Conservation (phyloP, 2,888 invertebrate genomes). For the Drosophila formosana region DNA sequence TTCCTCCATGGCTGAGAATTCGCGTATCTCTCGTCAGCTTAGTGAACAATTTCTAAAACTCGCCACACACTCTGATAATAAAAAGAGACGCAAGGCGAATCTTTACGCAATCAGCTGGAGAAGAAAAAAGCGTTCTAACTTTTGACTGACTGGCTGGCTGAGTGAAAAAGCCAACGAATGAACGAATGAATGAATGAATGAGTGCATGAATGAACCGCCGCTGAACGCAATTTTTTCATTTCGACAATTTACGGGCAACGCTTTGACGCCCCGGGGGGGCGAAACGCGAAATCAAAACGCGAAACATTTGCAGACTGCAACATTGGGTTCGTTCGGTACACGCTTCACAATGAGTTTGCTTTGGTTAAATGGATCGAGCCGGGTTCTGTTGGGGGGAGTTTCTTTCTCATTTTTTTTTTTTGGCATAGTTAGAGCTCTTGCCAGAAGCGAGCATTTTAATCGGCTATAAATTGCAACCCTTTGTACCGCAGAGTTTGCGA, state of each 20-base stretch:
- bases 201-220: slow-evolving; percentile 17
- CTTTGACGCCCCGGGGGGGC: slow-evolving; percentile 48
- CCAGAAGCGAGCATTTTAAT: slow-evolving; percentile 65
- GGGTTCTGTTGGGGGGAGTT: background rate
- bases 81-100: slow-evolving; percentile 34
- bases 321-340: too few species aligned
- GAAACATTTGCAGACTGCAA: slow-evolving; percentile 62
- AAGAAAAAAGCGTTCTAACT: slow-evolving; percentile 53
- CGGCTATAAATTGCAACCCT: slow-evolving; percentile 80
- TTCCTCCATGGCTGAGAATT: slow-evolving; percentile 7
- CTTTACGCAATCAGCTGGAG: slow-evolving; percentile 49
- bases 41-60: slow-evolving; percentile 36
- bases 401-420: background rate
- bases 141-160: slow-evolving; percentile 53
- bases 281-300: slow-evolving; percentile 55
- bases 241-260: slow-evolving; percentile 59
- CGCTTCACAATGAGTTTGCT: background rate
- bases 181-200: slow-evolving; percentile 29
- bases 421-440: slow-evolving; percentile 36
- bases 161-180: background rate
- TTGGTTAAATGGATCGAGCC: slow-evolving; percentile 2
- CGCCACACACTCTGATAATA: slow-evolving; percentile 10
- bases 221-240: slow-evolving; percentile 55
- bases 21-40: slow-evolving; percentile 43
- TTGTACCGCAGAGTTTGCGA: slow-evolving; percentile 52